Evolutionary conservation across 2,888 invertebrate species (phyloP).

Genomic region (Heliconius hortense): DNA sequence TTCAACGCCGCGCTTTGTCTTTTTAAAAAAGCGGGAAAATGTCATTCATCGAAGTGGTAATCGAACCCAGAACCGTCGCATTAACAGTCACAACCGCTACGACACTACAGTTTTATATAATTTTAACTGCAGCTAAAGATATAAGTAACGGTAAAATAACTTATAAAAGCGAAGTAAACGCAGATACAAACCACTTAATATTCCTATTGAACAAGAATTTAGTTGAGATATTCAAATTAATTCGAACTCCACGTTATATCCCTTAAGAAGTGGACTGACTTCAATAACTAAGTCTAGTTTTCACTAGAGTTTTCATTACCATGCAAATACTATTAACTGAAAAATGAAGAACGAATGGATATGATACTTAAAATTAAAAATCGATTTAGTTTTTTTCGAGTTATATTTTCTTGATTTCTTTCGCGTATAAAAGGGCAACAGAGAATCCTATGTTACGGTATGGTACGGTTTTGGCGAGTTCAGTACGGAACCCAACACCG

Average conservation of each 20-base stretch:
- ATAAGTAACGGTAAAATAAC: background rate
- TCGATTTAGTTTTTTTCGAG: no score
- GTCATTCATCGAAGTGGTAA: no score
- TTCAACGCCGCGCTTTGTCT: no score
- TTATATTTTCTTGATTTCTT: background rate
- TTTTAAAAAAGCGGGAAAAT: no score
- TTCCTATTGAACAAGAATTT: slow-evolving; percentile 9
- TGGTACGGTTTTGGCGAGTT: no score
- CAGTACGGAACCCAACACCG: no score
- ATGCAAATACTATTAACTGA: background rate
- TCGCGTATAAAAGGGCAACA: no score
- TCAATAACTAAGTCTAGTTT: slow-evolving; percentile 10
- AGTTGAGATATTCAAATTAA: slow-evolving; percentile 16
- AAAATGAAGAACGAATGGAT: background rate
- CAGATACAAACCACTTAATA: background rate
- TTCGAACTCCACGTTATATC: slow-evolving; percentile 5
- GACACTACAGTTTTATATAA: no score
- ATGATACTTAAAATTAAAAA: background rate
- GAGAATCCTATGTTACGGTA: background rate
- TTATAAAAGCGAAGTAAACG: background rate
- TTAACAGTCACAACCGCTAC: no score
- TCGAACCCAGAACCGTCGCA: no score
- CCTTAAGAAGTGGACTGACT: slow-evolving; percentile 1
- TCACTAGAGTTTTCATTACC: slow-evolving; percentile 9
- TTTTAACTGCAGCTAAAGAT: background rate